A percentile compares a stretch with the other conserved stretches of the same genome.
Conservation (phyloP, 2,113 vertebrate species). For the Tylochromis polylepis region DNA sequence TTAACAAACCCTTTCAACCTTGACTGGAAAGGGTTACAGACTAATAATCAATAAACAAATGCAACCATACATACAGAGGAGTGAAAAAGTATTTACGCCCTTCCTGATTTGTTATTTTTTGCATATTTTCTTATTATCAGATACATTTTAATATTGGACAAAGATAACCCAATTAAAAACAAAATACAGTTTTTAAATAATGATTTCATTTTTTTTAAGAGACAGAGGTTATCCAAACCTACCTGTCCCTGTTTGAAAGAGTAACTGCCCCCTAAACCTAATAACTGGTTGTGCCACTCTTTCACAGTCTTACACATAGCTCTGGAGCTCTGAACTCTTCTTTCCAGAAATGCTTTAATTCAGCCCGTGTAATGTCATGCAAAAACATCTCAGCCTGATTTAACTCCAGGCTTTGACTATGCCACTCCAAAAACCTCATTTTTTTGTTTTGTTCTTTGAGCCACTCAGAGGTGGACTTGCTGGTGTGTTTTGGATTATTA, state of each 20-base stretch:
- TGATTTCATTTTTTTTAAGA: not conserved
- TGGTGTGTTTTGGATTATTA: not conserved
- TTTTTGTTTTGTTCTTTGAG: not conserved
- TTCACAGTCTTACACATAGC: not conserved
- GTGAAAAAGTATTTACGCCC: too few relatives aligned
- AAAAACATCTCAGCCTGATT: not conserved
- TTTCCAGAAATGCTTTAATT: not conserved
- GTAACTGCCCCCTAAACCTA: not conserved
- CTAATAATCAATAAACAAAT: not conserved
- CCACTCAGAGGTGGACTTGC: not conserved
- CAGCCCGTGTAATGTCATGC: not conserved
- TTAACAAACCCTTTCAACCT: conserved; percentile 26
- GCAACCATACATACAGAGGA: not conserved
- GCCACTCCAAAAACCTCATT: not conserved
- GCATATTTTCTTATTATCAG: not conserved
- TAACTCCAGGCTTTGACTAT: not conserved
- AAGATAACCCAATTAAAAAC: not conserved
- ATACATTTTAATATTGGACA: not conserved
- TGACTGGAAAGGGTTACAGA: not conserved
- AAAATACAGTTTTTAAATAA: not conserved
- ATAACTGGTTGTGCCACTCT: not conserved
- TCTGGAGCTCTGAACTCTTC: not conserved
- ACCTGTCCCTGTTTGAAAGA: not conserved
- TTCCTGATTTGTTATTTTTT: not conserved
- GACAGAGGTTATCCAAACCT: not conserved